A percentile compares a stretch with the other conserved stretches of the same genome.
Evolutionary conservation across 1,140 invertebrate genomes (phyloP).

Genomic region (Leptestheria dahalacensis): DNA sequence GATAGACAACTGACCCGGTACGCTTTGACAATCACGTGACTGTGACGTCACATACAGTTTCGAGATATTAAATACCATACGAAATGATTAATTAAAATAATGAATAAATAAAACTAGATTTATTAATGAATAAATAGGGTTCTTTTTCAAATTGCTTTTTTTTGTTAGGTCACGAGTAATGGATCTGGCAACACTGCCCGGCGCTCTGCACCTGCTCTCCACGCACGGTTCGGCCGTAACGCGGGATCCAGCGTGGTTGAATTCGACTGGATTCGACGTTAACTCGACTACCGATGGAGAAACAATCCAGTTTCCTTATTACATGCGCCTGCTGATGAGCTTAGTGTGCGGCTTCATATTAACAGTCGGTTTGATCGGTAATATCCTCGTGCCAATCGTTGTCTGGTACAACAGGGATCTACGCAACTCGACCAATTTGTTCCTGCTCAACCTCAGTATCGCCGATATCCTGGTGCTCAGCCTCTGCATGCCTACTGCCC

Average conservation of each 20-base stretch:
- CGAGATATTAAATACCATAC: too few relatives aligned
- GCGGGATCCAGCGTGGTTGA: not conserved
- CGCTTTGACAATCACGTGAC: too few relatives aligned
- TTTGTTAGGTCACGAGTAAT: too few relatives aligned
- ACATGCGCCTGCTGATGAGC: conserved; percentile 65
- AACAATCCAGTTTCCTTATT: conserved; percentile 42
- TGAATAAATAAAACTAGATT: too few relatives aligned
- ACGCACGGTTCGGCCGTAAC: not conserved
- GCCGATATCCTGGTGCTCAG: conserved; percentile 78
- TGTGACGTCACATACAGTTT: too few relatives aligned
- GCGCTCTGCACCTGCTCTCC: not conserved
- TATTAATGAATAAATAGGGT: too few relatives aligned
- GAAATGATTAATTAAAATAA: too few relatives aligned
- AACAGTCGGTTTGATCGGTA: conserved; percentile 70
- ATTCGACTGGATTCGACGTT: not conserved
- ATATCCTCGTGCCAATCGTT: conserved; percentile 81
- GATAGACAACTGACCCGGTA: too few relatives aligned
- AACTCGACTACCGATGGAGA: not conserved
- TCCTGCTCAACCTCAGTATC: conserved; percentile 80
- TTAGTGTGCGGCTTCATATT: conserved; percentile 68
- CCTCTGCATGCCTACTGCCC: conserved; percentile 73
- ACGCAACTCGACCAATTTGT: conserved; percentile 87
- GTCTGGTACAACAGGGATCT: conserved; percentile 79
- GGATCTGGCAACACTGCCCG: not conserved
- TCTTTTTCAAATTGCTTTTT: too few relatives aligned